Base-by-base conservation (phyloP, 2,888 invertebrate species). In the Allygus modestus region DNA sequence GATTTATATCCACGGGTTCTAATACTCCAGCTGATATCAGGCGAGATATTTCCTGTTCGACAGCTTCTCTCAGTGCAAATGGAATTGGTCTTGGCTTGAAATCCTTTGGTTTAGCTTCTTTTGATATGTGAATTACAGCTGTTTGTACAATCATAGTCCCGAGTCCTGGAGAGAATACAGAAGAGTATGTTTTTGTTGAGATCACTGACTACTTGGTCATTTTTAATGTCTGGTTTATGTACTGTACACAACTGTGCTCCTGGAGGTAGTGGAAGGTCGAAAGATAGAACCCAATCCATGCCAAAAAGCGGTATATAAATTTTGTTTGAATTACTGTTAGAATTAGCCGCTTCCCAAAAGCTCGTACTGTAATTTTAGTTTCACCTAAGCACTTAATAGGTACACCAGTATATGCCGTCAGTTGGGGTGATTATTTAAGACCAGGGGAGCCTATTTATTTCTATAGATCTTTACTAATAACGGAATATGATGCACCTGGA, bases 231-330 rank as follows among this genome's bases (percentile, higher is more conserved):
- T 1, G 7, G 9, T 31, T 28, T 43, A 9, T 54, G 15, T 58
- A 81, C 81, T 58, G 46, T 51, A 28, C 58, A 58, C n/a, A 81
- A 15, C 41, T 28, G 43, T 5, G 54, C 46, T 17, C 58, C 81
- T 7, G 81, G 81, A 1, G 81, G 81, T 11, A 54, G 54, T 15
- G 81, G 81, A 0, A 58, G 54, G 20, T 28, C 23, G 31, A 81
- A 81, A n/a, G 43, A 17, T 17, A 81, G 20, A 15, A 54, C 54
- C 81, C 81, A 81, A 28, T 46, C 17, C 23, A 81, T 46, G 5
- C 81, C 81, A 58, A 81, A 81, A 28, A 81, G 28, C 17, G 81
- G 81, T 54, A 46, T 28, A 23, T 81, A n/a, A 20, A 20, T 58
- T 33, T 31, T 23, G 12, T 28, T 81, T 17, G 5, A 81, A 69